Conservation (phyloP, 2,113 vertebrate genomes). For the Charina bottae region DNA sequence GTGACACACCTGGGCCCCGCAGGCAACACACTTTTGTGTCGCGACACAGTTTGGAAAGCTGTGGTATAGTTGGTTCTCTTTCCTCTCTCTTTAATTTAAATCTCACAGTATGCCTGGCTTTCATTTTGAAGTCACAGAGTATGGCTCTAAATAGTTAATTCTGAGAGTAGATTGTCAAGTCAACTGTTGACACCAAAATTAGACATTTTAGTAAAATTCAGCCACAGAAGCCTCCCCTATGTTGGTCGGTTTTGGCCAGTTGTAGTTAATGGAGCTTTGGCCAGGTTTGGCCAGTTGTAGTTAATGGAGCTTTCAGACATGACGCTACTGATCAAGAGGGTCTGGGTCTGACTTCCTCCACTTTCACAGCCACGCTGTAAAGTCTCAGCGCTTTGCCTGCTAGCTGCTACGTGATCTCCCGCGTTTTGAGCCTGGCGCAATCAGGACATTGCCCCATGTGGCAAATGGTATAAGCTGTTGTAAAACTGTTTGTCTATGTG, state of each 20-base stretch:
- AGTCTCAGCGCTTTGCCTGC: conserved; percentile 66
- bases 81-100: not conserved
- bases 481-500: conserved; percentile 87
- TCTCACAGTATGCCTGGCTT: not conserved
- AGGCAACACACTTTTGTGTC: no score
- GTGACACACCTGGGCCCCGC: no score
- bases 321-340: conserved; percentile 64
- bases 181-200: conserved; percentile 28
- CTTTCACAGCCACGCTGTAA: conserved; percentile 68
- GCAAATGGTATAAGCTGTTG: conserved; percentile 84
- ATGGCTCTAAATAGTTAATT: not conserved
- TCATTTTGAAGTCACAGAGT: not conserved
- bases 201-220: conserved; percentile 50
- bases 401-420: conserved; percentile 75
- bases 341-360: conserved; percentile 59
- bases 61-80: not conserved
- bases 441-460: conserved; percentile 83
- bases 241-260: conserved; percentile 58
- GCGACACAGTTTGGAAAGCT: no score
- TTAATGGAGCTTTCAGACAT: conserved; percentile 70
- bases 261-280: conserved; percentile 70
- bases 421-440: conserved; percentile 80
- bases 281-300: not conserved
- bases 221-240: conserved; percentile 30
- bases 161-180: not conserved